A percentile compares a stretch with the other conserved stretches of the same genome.
Conservation (phyloP, 2,888 invertebrate genomes). For the Acronicta aceris region DNA sequence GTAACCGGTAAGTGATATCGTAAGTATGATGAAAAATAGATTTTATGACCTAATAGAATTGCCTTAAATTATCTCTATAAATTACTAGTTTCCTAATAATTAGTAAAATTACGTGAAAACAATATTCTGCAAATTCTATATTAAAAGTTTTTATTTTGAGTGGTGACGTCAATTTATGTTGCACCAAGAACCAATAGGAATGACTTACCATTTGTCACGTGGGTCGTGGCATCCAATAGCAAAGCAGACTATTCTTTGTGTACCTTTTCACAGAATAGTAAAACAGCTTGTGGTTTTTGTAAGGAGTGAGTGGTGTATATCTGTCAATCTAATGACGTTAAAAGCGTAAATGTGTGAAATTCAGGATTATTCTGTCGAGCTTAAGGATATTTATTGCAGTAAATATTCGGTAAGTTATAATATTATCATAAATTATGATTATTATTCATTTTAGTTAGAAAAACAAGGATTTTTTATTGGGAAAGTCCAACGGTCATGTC, state of each 20-base stretch:
- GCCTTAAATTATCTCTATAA: conserved; percentile 3
- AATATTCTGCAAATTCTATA: background rate
- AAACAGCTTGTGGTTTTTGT: conserved; percentile 87
- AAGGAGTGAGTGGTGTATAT: conserved; percentile 88
- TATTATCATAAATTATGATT: conserved; percentile 40
- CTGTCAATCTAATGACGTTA: conserved; percentile 87
- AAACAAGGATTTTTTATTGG: conserved; percentile 76
- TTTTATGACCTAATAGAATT: background rate
- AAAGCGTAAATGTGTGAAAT: conserved; percentile 91
- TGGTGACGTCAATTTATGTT: conserved; percentile 71
- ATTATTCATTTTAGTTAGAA: conserved; percentile 63
- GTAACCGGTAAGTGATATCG: conserved; percentile 67
- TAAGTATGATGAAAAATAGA: conserved; percentile 55
- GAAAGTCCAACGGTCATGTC: conserved; percentile 84
- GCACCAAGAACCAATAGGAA: conserved; percentile 77
- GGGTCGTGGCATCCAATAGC: conserved; percentile 85
- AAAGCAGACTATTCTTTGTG: conserved; percentile 87
- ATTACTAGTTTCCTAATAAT: background rate
- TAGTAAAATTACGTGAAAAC: background rate
- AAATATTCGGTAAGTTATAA: conserved; percentile 91
- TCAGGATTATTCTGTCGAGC: conserved; percentile 91
- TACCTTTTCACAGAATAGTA: conserved; percentile 87
- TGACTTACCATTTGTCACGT: conserved; percentile 83
- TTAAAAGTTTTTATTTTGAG: conserved; percentile 61
- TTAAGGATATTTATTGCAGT: conserved; percentile 90